Evolutionary conservation across 2,888 invertebrate genomes (phyloP).

Genomic region (Gnatocerus cornutus): DNA sequence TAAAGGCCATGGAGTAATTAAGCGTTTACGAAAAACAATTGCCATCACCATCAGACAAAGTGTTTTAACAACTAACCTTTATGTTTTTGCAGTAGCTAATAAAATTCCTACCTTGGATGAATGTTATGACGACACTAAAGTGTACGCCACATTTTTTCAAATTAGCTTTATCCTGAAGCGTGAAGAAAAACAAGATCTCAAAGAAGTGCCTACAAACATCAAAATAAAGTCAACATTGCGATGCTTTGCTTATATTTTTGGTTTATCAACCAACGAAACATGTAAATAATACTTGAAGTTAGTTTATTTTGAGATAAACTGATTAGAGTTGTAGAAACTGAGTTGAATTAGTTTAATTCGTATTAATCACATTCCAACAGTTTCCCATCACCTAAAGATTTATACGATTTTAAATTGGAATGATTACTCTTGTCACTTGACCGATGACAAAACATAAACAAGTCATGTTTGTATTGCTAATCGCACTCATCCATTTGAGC

Average conservation of each 20-base stretch:
- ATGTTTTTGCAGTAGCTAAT: not conserved
- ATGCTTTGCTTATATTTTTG: too few relatives aligned
- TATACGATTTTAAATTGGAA: slow-evolving; percentile 14
- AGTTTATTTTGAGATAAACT: not conserved
- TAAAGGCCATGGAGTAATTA: not conserved
- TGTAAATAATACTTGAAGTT: too few relatives aligned
- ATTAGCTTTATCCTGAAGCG: too few relatives aligned
- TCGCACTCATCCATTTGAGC: slow-evolving; percentile 28
- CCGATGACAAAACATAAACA: slow-evolving; percentile 34
- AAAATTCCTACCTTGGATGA: too few relatives aligned
- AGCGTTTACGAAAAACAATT: not conserved
- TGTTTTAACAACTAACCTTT: not conserved
- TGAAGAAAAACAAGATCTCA: too few relatives aligned
- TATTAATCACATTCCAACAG: not conserved
- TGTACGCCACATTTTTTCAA: too few relatives aligned
- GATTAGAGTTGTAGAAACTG: not conserved
- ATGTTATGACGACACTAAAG: too few relatives aligned
- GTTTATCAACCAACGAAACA: too few relatives aligned
- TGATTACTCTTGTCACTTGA: slow-evolving; percentile 8
- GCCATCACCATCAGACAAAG: not conserved
- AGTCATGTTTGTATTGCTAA: slow-evolving; percentile 36
- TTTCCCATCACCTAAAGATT: slow-evolving; percentile 3
- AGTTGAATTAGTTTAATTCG: not conserved
- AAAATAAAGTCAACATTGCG: too few relatives aligned
- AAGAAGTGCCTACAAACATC: too few relatives aligned